Conservation (phyloP, 1,140 invertebrate genomes). For the Limonius californicus region DNA sequence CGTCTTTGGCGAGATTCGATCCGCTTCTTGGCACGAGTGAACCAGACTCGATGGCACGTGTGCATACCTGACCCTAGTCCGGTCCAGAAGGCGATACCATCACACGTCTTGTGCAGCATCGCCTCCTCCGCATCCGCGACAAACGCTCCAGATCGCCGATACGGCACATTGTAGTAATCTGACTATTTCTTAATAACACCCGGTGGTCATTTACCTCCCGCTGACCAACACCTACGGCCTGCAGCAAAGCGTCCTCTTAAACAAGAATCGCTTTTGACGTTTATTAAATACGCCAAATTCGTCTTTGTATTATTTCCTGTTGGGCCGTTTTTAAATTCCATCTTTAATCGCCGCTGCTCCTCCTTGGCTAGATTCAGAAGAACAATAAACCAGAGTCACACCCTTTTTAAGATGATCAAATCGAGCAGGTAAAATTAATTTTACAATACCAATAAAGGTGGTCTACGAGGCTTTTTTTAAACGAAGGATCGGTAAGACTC, state of each 20-base stretch:
- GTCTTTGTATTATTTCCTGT: conserved; percentile 11
- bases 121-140: conserved; percentile 6
- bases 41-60: conserved; percentile 2
- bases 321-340: conserved; percentile 6
- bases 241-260: conserved; percentile 3
- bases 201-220: conserved; percentile 15
- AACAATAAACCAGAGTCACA: conserved; percentile 7
- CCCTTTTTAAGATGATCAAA: conserved; percentile 14
- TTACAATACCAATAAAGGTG: conserved; percentile 13
- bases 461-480: conserved; percentile 3
- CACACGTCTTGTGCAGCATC: conserved; percentile 5
- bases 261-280: conserved; percentile 7
- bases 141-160: conserved; percentile 7
- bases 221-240: not conserved
- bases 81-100: conserved; percentile 9
- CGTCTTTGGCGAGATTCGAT: not conserved
- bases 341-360: not conserved
- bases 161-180: conserved; percentile 10
- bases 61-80: conserved; percentile 8
- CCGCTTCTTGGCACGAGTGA: conserved; percentile 6
- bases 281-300: conserved; percentile 10
- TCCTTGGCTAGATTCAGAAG: not conserved
- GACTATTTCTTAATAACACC: conserved; percentile 16
- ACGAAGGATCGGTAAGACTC: conserved; percentile 9
- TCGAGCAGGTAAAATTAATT: conserved; percentile 13